Percentiles rank a stretch among this genome's conserved stretches.
phyloP scores from a whole-genome alignment of 2,888 invertebrate species.

The Allophyes oxyacanthae region DNA sequence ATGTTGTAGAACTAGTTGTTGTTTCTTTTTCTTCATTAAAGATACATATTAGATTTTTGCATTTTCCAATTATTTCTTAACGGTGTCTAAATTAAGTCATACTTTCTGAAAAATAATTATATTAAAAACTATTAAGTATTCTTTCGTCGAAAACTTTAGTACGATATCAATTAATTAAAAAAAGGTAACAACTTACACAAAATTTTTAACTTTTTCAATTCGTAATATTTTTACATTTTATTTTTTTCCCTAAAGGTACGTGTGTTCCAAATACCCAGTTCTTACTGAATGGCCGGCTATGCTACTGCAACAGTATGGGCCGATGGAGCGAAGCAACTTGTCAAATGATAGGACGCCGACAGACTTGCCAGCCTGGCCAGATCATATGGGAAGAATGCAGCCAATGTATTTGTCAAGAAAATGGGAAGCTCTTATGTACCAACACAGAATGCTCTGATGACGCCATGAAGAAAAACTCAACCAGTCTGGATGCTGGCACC shows the following conservation, averaged over 20 bases:
- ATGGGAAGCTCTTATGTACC: constrained; percentile 72
- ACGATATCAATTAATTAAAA: too few relatives aligned
- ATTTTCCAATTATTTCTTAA: too few relatives aligned
- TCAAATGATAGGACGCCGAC: constrained; percentile 60
- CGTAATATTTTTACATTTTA: constrained; percentile 5
- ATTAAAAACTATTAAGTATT: too few relatives aligned
- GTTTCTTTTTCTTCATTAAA: background rate
- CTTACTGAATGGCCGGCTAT: constrained; percentile 71
- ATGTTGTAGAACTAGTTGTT: too few relatives aligned
- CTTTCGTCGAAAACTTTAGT: too few relatives aligned
- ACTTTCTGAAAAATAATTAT: too few relatives aligned
- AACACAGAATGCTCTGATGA: constrained; percentile 66
- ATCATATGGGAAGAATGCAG: constrained; percentile 77
- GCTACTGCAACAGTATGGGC: constrained; percentile 74
- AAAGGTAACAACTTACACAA: too few relatives aligned
- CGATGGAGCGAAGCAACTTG: constrained; percentile 73
- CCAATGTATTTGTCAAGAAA: constrained; percentile 78
- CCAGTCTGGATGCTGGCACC: constrained; percentile 11
- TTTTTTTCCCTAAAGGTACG: constrained; percentile 62
- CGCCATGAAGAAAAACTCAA: constrained; percentile 27
- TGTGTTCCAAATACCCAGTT: constrained; percentile 80
- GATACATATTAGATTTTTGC: too few relatives aligned
- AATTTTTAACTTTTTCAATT: background rate
- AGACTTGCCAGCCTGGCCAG: constrained; percentile 73
- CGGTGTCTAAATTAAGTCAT: too few relatives aligned